A percentile compares a stretch with the other conserved stretches of the same genome.
These are phyloP conservation scores for Nemotelus nigrinus DNA, from an alignment of 2,888 invertebrate genomes.

Conservation along the genomic window DNA sequence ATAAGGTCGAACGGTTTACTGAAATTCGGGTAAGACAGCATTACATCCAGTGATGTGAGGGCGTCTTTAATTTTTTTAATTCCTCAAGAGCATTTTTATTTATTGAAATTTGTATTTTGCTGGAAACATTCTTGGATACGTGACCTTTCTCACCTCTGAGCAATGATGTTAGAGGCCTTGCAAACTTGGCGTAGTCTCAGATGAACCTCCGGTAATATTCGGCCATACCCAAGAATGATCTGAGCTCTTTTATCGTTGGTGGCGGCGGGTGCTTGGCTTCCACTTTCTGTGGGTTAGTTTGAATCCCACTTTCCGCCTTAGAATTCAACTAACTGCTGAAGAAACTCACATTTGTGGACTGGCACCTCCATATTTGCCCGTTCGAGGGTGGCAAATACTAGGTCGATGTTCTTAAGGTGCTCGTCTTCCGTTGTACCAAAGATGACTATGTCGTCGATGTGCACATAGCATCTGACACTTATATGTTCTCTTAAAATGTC, in stretches of 20 bases:
- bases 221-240: slow-evolving; percentile 44
- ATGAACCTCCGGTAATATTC: slow-evolving; percentile 48
- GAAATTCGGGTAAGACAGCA: no score
- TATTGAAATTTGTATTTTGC: neutral
- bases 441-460: slow-evolving; percentile 9
- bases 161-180: no score
- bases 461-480: neutral
- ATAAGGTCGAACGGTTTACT: no score
- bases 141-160: slow-evolving; percentile 46
- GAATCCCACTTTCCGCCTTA: neutral
- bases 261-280: slow-evolving; percentile 42
- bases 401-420: neutral
- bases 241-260: slow-evolving; percentile 35
- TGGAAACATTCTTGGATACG: slow-evolving; percentile 6
- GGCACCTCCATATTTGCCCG: no score
- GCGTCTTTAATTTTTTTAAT: slow-evolving; percentile 13
- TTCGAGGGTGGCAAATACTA: slow-evolving; percentile 47
- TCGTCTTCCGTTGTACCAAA: neutral
- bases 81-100: neutral
- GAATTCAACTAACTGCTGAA: slow-evolving; percentile 9
- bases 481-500: slow-evolving; percentile 19
- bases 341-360: slow-evolving; percentile 33
- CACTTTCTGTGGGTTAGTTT: slow-evolving; percentile 41
- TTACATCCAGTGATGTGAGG: neutral
- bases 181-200: no score